Percentiles rank a stretch among this genome's conserved stretches.
Conservation (phyloP, 2,888 invertebrate genomes). For the Panzeria rudis region DNA sequence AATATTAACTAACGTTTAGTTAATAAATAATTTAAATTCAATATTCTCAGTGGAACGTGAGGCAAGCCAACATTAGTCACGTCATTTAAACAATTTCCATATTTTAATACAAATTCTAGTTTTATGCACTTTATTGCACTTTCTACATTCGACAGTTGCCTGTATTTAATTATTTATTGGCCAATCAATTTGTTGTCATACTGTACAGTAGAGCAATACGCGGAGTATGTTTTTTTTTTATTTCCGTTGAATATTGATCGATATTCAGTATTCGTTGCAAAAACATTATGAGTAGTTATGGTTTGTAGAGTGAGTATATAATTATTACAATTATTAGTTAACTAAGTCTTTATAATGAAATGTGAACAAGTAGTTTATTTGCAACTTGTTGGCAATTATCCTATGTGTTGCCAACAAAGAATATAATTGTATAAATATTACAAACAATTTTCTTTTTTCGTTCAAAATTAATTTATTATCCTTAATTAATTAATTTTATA, state of each 20-base stretch:
- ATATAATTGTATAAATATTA: not conserved
- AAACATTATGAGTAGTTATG: conserved; percentile 1
- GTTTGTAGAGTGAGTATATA: not conserved
- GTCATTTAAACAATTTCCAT: conserved; percentile 59
- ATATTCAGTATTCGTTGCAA: conserved; percentile 19
- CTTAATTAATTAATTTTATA: no score
- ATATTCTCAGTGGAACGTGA: conserved; percentile 21
- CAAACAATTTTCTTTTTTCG: no score
- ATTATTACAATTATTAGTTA: conserved; percentile 41
- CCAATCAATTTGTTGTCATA: conserved; percentile 58
- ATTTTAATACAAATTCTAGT: conserved; percentile 10
- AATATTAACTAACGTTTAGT: not conserved
- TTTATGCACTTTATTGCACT: conserved; percentile 8
- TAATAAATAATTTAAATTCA: conserved; percentile 54
- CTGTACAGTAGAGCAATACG: not conserved
- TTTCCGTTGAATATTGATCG: not conserved
- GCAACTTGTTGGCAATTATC: conserved; percentile 45
- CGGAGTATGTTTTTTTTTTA: conserved; percentile 9
- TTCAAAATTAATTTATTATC: no score
- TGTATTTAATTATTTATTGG: conserved; percentile 59
- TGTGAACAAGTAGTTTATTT: conserved; percentile 36
- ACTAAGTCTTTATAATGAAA: conserved; percentile 34
- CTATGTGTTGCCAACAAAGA: conserved; percentile 48
- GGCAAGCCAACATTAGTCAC: conserved; percentile 32
- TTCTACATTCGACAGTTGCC: conserved; percentile 26